Percentiles rank a stretch among this genome's conserved stretches.
These are phyloP conservation scores for Clytia hemisphaerica DNA, from an alignment of 30 jellyfish, hydroid and myxozoan genomes.

Conservation along the genomic window DNA sequence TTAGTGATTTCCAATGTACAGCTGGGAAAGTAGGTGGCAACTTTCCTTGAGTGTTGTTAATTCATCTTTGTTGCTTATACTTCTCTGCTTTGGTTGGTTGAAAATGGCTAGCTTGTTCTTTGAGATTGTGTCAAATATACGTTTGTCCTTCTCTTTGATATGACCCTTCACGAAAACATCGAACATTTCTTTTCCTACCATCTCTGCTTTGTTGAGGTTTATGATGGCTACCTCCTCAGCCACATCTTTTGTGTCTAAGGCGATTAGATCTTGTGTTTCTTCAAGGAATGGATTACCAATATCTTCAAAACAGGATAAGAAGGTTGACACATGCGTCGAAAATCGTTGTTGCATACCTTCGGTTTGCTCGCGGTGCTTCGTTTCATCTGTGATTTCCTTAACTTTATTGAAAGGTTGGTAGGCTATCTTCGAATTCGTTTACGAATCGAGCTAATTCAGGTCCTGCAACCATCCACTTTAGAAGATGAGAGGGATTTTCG, in stretches of 20 bases:
- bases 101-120: slow-evolving; percentile 21
- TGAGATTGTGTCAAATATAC: not conserved
- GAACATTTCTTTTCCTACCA: slow-evolving; percentile 23
- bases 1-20: slow-evolving; percentile 24
- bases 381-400: not conserved
- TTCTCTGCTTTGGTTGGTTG: slow-evolving; percentile 1
- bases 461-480: slow-evolving; percentile 27
- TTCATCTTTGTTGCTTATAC: not conserved
- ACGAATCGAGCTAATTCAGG: slow-evolving; percentile 27
- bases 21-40: slow-evolving; percentile 42
- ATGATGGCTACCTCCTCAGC: slow-evolving; percentile 1
- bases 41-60: slow-evolving; percentile 23
- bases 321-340: slow-evolving; percentile 25
- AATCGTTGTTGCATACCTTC: slow-evolving; percentile 21
- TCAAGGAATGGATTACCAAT: slow-evolving; percentile 51
- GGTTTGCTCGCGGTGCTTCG: slow-evolving; percentile 36
- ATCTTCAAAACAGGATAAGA: slow-evolving; percentile 1
- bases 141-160: not conserved
- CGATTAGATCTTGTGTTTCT: slow-evolving; percentile 27
- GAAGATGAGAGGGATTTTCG: slow-evolving; percentile 25
- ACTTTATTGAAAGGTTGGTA: no score
- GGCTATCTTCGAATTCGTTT: slow-evolving; percentile 24
- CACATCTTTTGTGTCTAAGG: slow-evolving; percentile 17
- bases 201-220: slow-evolving; percentile 7
- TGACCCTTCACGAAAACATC: slow-evolving; percentile 8